A percentile compares a stretch with the other conserved stretches of the same genome.
phyloP scores from a whole-genome alignment of 2,113 vertebrate genomes.

The Dasyurus viverrinus region DNA sequence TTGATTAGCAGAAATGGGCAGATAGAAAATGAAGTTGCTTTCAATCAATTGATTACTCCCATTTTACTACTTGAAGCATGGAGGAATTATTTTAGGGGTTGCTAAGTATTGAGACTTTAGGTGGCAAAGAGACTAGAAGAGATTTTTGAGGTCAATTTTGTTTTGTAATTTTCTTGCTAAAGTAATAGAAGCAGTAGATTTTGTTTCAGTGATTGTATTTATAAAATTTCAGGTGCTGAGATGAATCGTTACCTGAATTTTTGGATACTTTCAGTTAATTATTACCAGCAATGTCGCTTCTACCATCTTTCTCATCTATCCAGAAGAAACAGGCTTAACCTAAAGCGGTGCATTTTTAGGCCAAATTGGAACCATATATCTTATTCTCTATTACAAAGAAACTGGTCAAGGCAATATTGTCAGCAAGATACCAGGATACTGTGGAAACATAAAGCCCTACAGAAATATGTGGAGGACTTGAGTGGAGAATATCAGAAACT shows the following conservation, averaged over 20 bases:
- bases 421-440: constrained; percentile 74
- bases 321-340: constrained; percentile 55
- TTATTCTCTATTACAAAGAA: constrained; percentile 59
- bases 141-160: constrained; percentile 33
- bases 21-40: not conserved
- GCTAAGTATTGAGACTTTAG: constrained; percentile 24
- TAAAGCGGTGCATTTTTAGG: constrained; percentile 60
- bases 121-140: constrained; percentile 2
- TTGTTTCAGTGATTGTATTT: constrained; percentile 12
- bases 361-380: constrained; percentile 48
- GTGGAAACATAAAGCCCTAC: constrained; percentile 82
- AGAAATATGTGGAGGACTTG: constrained; percentile 82
- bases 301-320: constrained; percentile 21
- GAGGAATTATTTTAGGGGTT: constrained; percentile 28
- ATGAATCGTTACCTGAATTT: constrained; percentile 79
- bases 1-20: constrained; percentile 20
- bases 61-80: constrained; percentile 32
- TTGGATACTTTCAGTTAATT: constrained; percentile 64
- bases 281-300: constrained; percentile 44
- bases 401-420: constrained; percentile 66
- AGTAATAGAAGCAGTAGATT: not conserved
- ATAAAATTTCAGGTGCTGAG: constrained; percentile 78
- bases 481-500: constrained; percentile 81
- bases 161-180: constrained; percentile 4
- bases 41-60: constrained; percentile 39